Base-by-base conservation (phyloP, 2,113 vertebrate genomes). In the Morone chrysops region DNA sequence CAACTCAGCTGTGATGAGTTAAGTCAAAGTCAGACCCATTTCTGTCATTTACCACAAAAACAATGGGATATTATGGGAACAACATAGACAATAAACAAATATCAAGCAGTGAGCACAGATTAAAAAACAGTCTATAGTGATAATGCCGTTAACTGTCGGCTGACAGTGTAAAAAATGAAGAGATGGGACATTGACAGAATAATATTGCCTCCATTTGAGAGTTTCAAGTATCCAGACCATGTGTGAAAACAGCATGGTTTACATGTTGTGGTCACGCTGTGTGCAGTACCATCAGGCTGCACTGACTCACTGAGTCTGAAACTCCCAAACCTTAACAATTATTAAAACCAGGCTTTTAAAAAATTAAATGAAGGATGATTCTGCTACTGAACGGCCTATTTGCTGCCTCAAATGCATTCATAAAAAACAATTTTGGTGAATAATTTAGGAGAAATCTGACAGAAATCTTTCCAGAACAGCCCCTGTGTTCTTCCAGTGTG, bases 401-500 rank as follows among this genome's bases (percentile, higher is more conserved):
- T 86, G 62, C 60, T 50, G 48, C 25, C 8, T 71, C 25, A 68
- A 53, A 79, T 36, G 25, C 75, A 61, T 75, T 74, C n/a, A 54
- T 31, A 31, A 6, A 68, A 62, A 62, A 16, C 70, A 48, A 68
- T 51, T 63, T 65, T 31, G 36, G 75, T 82, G 79, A 87, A 89
- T 86, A 83, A 89, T 89, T 89, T 51, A 78, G 60, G 14, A 51
- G 51, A 63, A 81, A 69, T 63, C 43, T 59, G 54, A 81, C 56
- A 72, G 75, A 54, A 75, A 76, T 60, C 20, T 50, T 73, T 73
- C 10, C 72, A 80, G 57, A 80, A 48, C 47, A 36, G 38, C 41
- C 20, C 18, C 53, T 40, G 40, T 80, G 18, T 74, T 75, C 45
- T 62, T 54, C 41, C n/a, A 56, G 38, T 36, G n/a, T 47, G 51